phyloP scores from a whole-genome alignment of 2,113 vertebrate genomes.

The Narcine bancroftii region DNA sequence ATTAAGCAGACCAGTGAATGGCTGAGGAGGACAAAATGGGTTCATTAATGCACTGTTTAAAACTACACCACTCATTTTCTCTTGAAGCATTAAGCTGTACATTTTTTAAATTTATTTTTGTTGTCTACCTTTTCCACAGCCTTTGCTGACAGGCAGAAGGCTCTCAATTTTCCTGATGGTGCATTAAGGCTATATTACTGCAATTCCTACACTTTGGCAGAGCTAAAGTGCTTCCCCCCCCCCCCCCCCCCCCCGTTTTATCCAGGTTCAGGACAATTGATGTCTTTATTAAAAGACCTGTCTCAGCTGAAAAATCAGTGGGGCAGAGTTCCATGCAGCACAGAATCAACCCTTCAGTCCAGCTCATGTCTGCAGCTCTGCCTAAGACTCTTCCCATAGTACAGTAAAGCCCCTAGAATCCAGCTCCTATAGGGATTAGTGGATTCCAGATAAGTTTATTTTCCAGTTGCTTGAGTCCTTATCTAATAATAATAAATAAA shows the following conservation, averaged over 20 bases:
- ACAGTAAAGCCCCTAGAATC: too few relatives aligned
- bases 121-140: neutral
- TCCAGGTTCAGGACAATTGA: neutral
- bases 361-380: neutral
- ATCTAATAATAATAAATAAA: too few relatives aligned
- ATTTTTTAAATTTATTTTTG: neutral
- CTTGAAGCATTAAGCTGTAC: neutral
- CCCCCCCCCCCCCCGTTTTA: neutral
- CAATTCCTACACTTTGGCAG: neutral
- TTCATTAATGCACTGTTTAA: neutral
- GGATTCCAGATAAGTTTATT: too few relatives aligned
- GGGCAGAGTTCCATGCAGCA: neutral
- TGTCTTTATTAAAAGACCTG: too few relatives aligned
- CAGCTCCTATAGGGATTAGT: too few relatives aligned
- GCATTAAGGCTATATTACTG: neutral
- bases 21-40: neutral
- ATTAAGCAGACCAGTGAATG: neutral
- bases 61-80: neutral
- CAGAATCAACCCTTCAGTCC: neutral
- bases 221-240: neutral
- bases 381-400: neutral
- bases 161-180: neutral
- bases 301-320: too few relatives aligned
- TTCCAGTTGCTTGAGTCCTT: too few relatives aligned
- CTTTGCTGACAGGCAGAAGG: neutral